Conservation (phyloP, 2,797 vertebrate genomes). For the Gastrophryne carolinensis region DNA sequence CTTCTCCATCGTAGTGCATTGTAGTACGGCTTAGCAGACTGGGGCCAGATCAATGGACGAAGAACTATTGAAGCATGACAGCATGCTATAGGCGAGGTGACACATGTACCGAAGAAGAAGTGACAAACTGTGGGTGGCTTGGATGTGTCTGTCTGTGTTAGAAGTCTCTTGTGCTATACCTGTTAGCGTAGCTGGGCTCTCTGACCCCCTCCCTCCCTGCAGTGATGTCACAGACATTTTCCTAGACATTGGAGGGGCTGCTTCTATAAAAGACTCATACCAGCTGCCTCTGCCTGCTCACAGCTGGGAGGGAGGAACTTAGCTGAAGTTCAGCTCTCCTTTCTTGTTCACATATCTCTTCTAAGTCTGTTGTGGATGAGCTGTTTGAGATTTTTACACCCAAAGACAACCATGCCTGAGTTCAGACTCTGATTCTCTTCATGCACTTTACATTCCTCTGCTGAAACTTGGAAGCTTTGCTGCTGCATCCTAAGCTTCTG, state of each 20-base stretch:
- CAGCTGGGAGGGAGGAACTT: conserved; percentile 19
- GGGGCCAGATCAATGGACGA: neutral
- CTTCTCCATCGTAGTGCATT: neutral
- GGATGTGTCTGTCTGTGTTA: neutral
- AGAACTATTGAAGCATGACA: neutral
- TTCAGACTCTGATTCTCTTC: neutral
- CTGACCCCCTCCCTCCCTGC: neutral
- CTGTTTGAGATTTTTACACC: neutral
- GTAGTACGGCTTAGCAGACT: no score
- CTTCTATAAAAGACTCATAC: conserved; percentile 40
- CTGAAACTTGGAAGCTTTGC: neutral
- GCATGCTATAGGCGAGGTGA: neutral
- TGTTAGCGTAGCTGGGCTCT: neutral
- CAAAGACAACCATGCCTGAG: neutral
- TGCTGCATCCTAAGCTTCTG: neutral
- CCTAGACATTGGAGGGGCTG: conserved; percentile 41
- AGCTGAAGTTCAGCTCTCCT: conserved; percentile 7
- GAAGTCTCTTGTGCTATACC: conserved; percentile 15
- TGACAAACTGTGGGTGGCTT: neutral
- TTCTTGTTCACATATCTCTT: neutral
- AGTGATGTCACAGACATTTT: conserved; percentile 41
- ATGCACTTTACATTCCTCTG: neutral
- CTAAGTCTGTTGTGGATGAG: no score
- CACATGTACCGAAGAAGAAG: neutral
- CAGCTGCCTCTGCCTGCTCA: neutral